Evolutionary conservation across 2,888 invertebrate genomes (phyloP).

Genomic region (Campoletis raptor): DNA sequence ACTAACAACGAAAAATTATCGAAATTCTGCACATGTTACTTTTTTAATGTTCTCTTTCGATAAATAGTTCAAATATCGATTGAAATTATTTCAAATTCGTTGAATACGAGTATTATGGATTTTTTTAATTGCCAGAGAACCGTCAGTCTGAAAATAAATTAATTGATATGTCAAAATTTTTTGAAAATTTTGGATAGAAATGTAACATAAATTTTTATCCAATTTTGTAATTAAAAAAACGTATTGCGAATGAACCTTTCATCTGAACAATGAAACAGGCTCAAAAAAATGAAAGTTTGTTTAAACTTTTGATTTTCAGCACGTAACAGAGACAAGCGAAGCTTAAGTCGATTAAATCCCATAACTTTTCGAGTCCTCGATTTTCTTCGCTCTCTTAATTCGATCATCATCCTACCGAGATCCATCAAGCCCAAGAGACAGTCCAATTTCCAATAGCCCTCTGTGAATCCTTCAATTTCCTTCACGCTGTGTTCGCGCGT

Average conservation of each 20-base stretch:
- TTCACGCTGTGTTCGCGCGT: constrained; percentile 43
- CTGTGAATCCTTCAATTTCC: constrained; percentile 52
- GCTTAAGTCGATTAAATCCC: background rate
- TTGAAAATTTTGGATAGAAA: too few relatives aligned
- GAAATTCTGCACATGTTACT: background rate
- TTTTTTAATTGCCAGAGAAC: background rate
- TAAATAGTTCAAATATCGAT: background rate
- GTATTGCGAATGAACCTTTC: background rate
- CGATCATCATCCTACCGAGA: background rate
- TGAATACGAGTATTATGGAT: background rate
- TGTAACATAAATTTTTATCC: background rate
- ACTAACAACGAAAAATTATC: background rate
- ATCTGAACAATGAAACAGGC: background rate
- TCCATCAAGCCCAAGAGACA: constrained; percentile 39
- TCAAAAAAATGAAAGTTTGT: background rate
- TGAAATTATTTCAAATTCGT: background rate
- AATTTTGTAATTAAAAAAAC: too few relatives aligned
- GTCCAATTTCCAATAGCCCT: constrained; percentile 21
- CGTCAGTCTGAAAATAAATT: background rate
- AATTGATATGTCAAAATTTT: background rate
- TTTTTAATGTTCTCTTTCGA: background rate
- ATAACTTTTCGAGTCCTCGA: constrained; percentile 14
- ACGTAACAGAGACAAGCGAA: background rate
- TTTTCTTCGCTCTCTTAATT: constrained; percentile 33
- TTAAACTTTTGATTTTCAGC: background rate